phyloP scores from a whole-genome alignment of 2,888 invertebrate species.

The Poecilus cupreus region DNA sequence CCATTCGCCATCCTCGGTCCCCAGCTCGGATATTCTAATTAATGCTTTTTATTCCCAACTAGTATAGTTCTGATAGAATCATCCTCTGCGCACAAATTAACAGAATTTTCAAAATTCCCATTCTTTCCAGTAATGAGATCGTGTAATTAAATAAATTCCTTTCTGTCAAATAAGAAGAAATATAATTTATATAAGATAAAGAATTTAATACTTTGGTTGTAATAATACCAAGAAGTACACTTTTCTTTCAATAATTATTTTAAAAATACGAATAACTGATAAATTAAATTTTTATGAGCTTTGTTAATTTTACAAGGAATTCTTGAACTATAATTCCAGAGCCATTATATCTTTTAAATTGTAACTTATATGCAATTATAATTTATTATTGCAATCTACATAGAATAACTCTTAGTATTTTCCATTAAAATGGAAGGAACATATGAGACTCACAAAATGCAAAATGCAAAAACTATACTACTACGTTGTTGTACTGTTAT shows the following conservation, averaged over 20 bases:
- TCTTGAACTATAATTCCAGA: too few relatives aligned
- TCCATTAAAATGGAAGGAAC: too few relatives aligned
- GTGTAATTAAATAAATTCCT: background rate
- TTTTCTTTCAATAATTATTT: background rate
- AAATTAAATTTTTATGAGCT: conserved; percentile 22
- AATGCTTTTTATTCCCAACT: conserved; percentile 35
- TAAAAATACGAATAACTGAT: background rate
- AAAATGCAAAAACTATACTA: too few relatives aligned
- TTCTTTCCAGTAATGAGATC: background rate
- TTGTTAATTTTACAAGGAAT: background rate
- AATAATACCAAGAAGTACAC: background rate
- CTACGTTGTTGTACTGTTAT: too few relatives aligned
- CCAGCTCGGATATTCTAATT: conserved; percentile 22
- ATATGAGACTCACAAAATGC: too few relatives aligned
- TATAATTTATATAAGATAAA: background rate
- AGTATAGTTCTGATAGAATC: background rate
- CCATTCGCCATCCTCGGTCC: background rate
- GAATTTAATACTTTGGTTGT: background rate
- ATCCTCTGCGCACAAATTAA: background rate
- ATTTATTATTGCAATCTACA: too few relatives aligned
- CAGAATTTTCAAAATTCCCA: background rate
- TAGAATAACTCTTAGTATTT: too few relatives aligned
- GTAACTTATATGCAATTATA: too few relatives aligned
- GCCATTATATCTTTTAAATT: too few relatives aligned
- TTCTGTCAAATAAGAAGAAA: background rate